Conservation (phyloP, 2,797 vertebrate species). For the Tadarida brasiliensis region DNA sequence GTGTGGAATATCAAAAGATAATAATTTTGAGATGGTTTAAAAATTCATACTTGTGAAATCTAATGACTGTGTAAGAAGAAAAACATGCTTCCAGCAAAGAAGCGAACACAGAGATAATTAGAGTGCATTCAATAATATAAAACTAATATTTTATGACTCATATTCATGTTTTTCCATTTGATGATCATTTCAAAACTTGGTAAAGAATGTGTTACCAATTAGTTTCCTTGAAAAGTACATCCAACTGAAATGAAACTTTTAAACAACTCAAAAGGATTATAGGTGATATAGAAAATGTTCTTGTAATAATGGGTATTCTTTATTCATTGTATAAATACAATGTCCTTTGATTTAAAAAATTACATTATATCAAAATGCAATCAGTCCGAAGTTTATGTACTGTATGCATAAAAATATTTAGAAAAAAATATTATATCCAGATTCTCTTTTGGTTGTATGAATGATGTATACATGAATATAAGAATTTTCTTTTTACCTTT, state of each 20-base stretch:
- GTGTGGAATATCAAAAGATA: slow-evolving; percentile 52
- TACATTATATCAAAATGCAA: neutral
- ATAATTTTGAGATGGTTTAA: slow-evolving; percentile 63
- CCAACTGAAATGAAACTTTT: slow-evolving; percentile 51
- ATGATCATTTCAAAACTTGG: slow-evolving; percentile 71
- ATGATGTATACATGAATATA: neutral
- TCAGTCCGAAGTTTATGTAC: neutral
- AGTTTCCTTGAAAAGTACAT: slow-evolving; percentile 68
- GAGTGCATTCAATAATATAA: slow-evolving; percentile 71
- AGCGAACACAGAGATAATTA: slow-evolving; percentile 72
- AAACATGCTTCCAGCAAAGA: slow-evolving; percentile 62
- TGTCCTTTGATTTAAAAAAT: slow-evolving; percentile 12
- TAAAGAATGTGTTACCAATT: slow-evolving; percentile 67
- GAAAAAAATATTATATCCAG: neutral
- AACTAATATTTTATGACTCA: slow-evolving; percentile 71
- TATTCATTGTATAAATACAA: neutral
- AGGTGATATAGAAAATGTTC: neutral
- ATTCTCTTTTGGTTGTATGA: neutral
- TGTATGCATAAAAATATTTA: neutral
- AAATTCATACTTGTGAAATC: slow-evolving; percentile 66
- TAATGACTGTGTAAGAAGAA: slow-evolving; percentile 72
- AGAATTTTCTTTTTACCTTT: neutral
- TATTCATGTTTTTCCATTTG: slow-evolving; percentile 64
- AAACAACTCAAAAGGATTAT: slow-evolving; percentile 3
- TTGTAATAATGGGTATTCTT: neutral